Conservation (phyloP, 2,797 vertebrate genomes). For the Microctenopoma lineatum region DNA sequence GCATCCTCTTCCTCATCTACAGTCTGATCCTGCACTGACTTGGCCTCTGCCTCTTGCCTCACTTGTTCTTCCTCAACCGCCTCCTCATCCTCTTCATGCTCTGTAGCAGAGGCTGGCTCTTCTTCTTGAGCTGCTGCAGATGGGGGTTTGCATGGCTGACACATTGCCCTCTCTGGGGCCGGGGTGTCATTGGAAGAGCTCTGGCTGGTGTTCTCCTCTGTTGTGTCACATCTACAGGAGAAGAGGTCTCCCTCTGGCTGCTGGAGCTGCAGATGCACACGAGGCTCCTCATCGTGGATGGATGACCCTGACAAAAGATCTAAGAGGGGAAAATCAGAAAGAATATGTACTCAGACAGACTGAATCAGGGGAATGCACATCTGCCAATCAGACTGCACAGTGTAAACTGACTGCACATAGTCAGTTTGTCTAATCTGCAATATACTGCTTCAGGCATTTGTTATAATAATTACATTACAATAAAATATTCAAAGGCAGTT, state of each 20-base stretch:
- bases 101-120: conserved; percentile 30
- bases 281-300: conserved; percentile 75
- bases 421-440: neutral
- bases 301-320: conserved; percentile 66
- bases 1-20: conserved; percentile 20
- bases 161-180: conserved; percentile 78
- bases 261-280: conserved; percentile 78
- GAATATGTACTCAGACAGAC: neutral
- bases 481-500: no score
- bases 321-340: conserved; percentile 22
- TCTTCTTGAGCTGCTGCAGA: conserved; percentile 39
- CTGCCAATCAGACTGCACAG: neutral
- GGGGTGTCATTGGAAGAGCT: conserved; percentile 86
- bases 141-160: conserved; percentile 75
- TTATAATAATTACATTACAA: no score
- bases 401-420: neutral
- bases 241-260: conserved; percentile 78
- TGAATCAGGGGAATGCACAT: no score
- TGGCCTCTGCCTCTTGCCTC: conserved; percentile 29
- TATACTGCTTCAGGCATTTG: no score
- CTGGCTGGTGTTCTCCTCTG: conserved; percentile 74
- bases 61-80: conserved; percentile 24
- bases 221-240: conserved; percentile 76
- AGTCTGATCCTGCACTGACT: conserved; percentile 24
- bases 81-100: conserved; percentile 40